phyloP scores from a whole-genome alignment of 2,113 vertebrate genomes.

The Amblyopsis rosae region DNA sequence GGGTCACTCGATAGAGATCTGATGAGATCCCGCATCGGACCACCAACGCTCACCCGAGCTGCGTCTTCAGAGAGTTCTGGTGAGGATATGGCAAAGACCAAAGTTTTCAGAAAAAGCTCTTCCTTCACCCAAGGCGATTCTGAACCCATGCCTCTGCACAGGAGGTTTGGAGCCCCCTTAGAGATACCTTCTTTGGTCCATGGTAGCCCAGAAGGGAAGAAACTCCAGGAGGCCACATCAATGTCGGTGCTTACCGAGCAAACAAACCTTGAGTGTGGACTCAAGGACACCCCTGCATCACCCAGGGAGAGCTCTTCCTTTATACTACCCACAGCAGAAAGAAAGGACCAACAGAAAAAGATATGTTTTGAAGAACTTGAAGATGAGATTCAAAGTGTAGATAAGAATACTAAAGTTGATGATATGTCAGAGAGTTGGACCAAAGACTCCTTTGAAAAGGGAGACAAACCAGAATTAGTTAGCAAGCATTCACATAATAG shows the following conservation, averaged over 20 bases:
- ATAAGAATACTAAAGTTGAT: slow-evolving; percentile 5
- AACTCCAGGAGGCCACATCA: slow-evolving; percentile 84
- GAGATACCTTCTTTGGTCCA: slow-evolving; percentile 83
- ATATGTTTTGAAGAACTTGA: slow-evolving; percentile 15
- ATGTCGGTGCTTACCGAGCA: slow-evolving; percentile 83
- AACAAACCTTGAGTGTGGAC: slow-evolving; percentile 43
- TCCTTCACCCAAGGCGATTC: slow-evolving; percentile 89
- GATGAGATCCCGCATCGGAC: slow-evolving; percentile 67
- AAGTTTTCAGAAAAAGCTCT: slow-evolving; percentile 85
- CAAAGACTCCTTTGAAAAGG: slow-evolving; percentile 33
- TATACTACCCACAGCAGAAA: slow-evolving; percentile 31
- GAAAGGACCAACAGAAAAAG: slow-evolving; percentile 46
- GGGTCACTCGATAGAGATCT: slow-evolving; percentile 61
- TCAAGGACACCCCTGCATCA: slow-evolving; percentile 49
- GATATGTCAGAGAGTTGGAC: slow-evolving; percentile 38
- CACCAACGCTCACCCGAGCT: slow-evolving; percentile 74
- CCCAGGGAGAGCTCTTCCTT: slow-evolving; percentile 34
- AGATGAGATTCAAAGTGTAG: slow-evolving; percentile 11
- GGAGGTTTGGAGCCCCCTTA: slow-evolving; percentile 87
- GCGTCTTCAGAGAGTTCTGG: slow-evolving; percentile 81
- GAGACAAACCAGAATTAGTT: slow-evolving; percentile 13
- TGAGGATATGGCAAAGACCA: slow-evolving; percentile 71
- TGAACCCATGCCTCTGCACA: slow-evolving; percentile 84
- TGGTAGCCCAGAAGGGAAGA: slow-evolving; percentile 59
- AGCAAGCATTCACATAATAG: slow-evolving; percentile 10